phyloP scores from a whole-genome alignment of 2,888 invertebrate genomes.

The Epistrophe grossulariae region DNA sequence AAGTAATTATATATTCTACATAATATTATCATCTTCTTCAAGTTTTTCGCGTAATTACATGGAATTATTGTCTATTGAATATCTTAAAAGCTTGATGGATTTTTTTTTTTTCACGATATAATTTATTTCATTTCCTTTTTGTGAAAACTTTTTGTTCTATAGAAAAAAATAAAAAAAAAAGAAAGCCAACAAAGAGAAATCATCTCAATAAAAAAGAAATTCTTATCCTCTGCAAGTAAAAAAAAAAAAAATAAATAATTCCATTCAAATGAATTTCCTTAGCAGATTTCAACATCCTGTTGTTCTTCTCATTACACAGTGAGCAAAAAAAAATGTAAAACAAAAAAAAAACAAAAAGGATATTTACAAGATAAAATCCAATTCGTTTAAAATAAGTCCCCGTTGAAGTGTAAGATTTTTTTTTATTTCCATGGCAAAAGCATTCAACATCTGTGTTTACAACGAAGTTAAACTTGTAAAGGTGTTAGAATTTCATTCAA shows the following conservation, averaged over 20 bases:
- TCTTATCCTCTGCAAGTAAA: neutral
- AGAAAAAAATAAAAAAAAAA: neutral
- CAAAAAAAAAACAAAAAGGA: slow-evolving; percentile 17
- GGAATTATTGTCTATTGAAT: neutral
- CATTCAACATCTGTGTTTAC: slow-evolving; percentile 57
- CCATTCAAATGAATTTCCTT: slow-evolving; percentile 69
- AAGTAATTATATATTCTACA: no score
- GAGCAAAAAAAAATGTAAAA: neutral
- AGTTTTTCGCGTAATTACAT: neutral
- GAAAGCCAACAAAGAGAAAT: neutral
- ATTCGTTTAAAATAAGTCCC: slow-evolving; percentile 51
- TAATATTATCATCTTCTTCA: neutral
- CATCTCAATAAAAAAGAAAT: slow-evolving; percentile 1
- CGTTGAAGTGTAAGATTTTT: slow-evolving; percentile 61
- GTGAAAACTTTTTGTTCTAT: neutral
- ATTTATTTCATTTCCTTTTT: slow-evolving; percentile 32
- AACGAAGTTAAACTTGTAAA: slow-evolving; percentile 14
- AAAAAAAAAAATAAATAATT: slow-evolving; percentile 32
- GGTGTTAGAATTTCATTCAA: slow-evolving; percentile 7
- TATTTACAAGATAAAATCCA: slow-evolving; percentile 56
- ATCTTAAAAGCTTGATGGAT: slow-evolving; percentile 10
- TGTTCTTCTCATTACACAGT: slow-evolving; percentile 45
- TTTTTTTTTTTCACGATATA: slow-evolving; percentile 2
- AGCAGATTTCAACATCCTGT: slow-evolving; percentile 64
- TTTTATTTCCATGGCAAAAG: slow-evolving; percentile 52